Percentiles rank a stretch among this genome's conserved stretches.
phyloP scores from a whole-genome alignment of 2,797 vertebrate species.

The Mastacembelus armatus region DNA sequence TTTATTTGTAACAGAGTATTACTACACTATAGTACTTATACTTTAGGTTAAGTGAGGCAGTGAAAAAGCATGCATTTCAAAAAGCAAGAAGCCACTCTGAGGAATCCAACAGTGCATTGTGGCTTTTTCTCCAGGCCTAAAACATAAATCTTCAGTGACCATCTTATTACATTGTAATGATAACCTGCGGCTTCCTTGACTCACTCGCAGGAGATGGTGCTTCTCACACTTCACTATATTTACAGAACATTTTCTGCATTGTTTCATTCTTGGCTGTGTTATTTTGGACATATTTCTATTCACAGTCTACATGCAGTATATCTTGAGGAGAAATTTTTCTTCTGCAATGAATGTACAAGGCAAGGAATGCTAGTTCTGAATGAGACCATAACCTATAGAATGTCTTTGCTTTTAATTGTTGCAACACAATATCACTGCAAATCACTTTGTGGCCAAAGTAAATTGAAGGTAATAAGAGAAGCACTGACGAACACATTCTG shows the following conservation, averaged over 20 bases:
- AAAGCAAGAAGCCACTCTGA: slow-evolving; percentile 4
- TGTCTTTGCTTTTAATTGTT: neutral
- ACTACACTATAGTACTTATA: no score
- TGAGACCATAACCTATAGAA: slow-evolving; percentile 7
- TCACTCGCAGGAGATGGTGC: neutral
- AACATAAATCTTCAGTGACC: slow-evolving; percentile 49
- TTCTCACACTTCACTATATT: neutral
- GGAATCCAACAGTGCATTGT: neutral
- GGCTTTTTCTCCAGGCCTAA: slow-evolving; percentile 4
- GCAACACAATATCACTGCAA: neutral
- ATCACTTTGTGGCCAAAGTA: neutral
- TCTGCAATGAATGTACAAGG: slow-evolving; percentile 17
- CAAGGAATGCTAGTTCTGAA: slow-evolving; percentile 23
- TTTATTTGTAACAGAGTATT: no score
- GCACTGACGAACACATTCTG: neutral
- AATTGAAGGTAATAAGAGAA: neutral
- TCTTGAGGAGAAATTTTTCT: neutral
- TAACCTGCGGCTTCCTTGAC: slow-evolving; percentile 16
- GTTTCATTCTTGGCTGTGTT: neutral
- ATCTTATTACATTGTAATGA: slow-evolving; percentile 32
- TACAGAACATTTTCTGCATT: neutral
- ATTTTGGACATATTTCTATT: neutral
- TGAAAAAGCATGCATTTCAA: slow-evolving; percentile 4
- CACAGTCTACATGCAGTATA: no score
- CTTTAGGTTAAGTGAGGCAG: no score